Evolutionary conservation across 2,888 invertebrate species (phyloP), one percentile per base, ranked within the genome.

Genomic region (Anodontia alba): DNA sequence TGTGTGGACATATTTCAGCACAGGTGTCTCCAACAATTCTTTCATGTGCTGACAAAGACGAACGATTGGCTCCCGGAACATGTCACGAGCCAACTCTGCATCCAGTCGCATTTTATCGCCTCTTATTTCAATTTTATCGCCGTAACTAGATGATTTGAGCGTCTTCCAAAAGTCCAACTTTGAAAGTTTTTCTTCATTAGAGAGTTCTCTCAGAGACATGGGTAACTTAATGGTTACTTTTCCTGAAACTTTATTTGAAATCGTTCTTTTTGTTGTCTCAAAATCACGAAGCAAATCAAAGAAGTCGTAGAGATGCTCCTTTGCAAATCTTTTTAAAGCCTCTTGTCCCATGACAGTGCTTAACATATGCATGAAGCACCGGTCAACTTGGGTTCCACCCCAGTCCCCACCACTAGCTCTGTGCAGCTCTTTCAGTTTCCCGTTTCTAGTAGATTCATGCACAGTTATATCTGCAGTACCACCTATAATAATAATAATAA

Each of bases 391-490:
- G 0, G 74, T 81, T 0, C 84, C 81, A 17, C 84, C 84, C 81
- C 84, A 84, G 46, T 76, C 74, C 5, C 84, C 79, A 38, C 86
- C 86, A 29, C 69, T 76, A 0, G 86, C 83, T n/a, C 72, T 54
- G 33, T 81, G 79, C 0, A 86, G 66, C 57, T 86, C 86, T 66
- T 72, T 69, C 20, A 86, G 70, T 36, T 78, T 76, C 20, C 77
- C 73, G 57, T 80, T 54, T 29, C 68, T 57, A 31, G 75, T 42
- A 7, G 77, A 73, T 73, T 83, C 74, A 38, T 86, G 83, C 1
- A 74, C 66, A 0, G 81, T 83, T 23, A 86, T 86, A 42, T 86
- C 86, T 17, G 79, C 86, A 5, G 81, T 83, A 1, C 86, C 86
- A 0, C 86, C 86, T 86, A 54, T 17, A 62, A 33, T 17, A 26